A percentile compares a stretch with the other conserved stretches of the same genome.
phyloP scores from a whole-genome alignment of 2,888 invertebrate genomes.

The Macrophya annulata region DNA sequence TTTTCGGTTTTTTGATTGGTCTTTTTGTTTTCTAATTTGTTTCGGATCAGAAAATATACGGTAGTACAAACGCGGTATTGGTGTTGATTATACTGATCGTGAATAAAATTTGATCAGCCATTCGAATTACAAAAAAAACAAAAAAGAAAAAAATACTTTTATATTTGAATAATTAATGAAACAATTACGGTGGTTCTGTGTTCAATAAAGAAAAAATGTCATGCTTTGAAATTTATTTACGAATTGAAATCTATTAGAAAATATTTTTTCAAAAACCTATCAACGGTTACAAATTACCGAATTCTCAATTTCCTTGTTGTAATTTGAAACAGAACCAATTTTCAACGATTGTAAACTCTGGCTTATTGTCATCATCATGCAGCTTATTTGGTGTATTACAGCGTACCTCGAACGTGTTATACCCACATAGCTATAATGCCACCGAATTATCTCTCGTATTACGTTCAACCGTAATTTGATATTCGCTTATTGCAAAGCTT shows the following conservation, averaged over 20 bases:
- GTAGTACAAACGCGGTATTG: background rate
- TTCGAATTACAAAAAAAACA: background rate
- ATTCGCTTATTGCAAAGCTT: conserved; percentile 38
- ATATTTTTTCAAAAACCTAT: background rate
- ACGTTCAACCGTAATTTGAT: conserved; percentile 41
- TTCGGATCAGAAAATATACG: background rate
- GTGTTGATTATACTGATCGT: background rate
- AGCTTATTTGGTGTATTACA: background rate
- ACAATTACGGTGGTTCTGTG: background rate
- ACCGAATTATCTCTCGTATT: conserved; percentile 27
- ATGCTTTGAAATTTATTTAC: background rate
- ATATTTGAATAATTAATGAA: background rate
- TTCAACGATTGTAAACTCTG: background rate
- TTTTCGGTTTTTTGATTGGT: background rate
- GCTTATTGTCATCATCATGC: background rate
- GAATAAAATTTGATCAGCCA: conserved; percentile 10
- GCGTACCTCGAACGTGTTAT: conserved; percentile 16
- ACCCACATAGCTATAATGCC: conserved; percentile 7
- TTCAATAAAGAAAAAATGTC: background rate
- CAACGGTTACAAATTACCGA: background rate
- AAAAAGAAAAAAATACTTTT: background rate
- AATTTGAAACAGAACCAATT: conserved; percentile 8
- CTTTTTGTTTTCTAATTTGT: no score
- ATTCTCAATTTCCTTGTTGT: background rate
- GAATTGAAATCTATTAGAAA: no score